phyloP scores from a whole-genome alignment of 2,797 vertebrate species.

The Bucorvus abyssinicus region DNA sequence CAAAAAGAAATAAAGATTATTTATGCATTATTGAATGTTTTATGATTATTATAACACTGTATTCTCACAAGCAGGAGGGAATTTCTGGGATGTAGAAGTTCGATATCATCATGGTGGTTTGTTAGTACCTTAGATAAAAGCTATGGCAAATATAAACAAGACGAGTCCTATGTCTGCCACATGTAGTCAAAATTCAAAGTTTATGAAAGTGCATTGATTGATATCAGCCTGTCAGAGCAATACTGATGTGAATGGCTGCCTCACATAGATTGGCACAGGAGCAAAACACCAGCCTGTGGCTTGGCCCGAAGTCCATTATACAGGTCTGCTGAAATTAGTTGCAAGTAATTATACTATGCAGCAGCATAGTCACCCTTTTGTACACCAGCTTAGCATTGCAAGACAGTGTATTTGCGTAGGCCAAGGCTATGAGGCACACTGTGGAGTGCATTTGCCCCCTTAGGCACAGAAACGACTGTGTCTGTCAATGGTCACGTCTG shows the following conservation, averaged over 20 bases:
- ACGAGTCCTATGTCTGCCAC: background rate
- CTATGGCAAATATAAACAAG: background rate
- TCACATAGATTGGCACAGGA: background rate
- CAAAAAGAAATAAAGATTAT: background rate
- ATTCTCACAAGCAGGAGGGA: background rate
- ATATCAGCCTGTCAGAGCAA: background rate
- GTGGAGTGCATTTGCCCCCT: background rate
- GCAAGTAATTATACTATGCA: background rate
- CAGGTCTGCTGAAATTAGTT: background rate
- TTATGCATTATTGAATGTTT: background rate
- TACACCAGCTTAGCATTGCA: background rate
- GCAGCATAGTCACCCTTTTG: background rate
- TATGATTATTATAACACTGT: accelerated
- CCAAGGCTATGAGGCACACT: background rate
- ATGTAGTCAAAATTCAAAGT: background rate
- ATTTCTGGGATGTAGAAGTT: background rate
- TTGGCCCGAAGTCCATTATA: background rate
- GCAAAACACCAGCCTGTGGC: background rate
- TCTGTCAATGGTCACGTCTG: background rate
- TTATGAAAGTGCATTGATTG: background rate
- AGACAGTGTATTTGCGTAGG: background rate
- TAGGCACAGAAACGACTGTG: background rate
- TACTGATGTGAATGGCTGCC: background rate
- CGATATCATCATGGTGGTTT: background rate
- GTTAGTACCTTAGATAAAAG: background rate